Evolutionary conservation across 2,113 vertebrate species (phyloP), one percentile per base, ranked within the genome.

Genomic region (Neogale vison): DNA sequence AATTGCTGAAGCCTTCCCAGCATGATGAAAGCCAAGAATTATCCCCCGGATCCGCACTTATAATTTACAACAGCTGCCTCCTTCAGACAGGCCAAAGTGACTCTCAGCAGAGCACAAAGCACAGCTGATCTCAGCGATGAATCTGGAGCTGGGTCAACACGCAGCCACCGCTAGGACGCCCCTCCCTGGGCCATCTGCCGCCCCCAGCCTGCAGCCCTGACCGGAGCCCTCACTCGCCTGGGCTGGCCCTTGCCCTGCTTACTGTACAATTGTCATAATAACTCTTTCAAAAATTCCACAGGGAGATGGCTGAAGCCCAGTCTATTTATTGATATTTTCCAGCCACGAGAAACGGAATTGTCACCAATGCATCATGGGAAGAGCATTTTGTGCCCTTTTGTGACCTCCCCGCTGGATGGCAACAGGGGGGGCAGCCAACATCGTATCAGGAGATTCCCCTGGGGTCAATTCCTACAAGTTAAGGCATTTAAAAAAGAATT

Each of bases 11-110:
- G 85, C 52, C 94, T 97, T 96, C 88, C 29, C 94, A 94, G 95
- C 96, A 47, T 55, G 93, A 77, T 87, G 97, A 97, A 96, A 98
- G 97, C 94, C 97, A 96, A 97, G 97, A 98, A 98, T 97, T 93
- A 98, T 96, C 97, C 90, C 96, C 90, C 45, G 92, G 88, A 96
- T 94, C 96, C 59, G 57, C 94, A 89, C 92, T 96, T 91, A 42
- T 74, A 98, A 97, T 97, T 97, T 96, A 97, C 88, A 95, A 59
- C 96, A 97, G 96, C 95, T 96, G 95, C 97, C 97, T 97, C 81
- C 95, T 97, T 93, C 95, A 93, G 90, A 91, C 92, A 83, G 96
- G 86, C 81, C 82, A 4, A 82, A 94, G 97, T 89, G 97, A 96
- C 90, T 96, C 95, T 97, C 52, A 0, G 81, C 90, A 69, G 92